phyloP scores from a whole-genome alignment of 2,797 vertebrate species.

The Myotis myotis region DNA sequence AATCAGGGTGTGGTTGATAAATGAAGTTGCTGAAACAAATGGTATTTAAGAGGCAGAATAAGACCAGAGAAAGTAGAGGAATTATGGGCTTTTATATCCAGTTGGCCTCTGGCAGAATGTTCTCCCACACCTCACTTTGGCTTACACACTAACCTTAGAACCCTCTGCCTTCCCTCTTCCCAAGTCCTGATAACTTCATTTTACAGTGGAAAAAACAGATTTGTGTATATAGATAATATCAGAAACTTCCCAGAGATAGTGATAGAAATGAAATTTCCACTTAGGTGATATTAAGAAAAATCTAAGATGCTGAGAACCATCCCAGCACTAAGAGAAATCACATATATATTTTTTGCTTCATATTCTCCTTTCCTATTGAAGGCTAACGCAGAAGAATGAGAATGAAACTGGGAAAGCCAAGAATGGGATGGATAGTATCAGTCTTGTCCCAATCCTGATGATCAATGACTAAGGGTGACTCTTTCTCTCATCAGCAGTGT shows the following conservation, averaged over 20 bases:
- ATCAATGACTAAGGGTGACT: background rate
- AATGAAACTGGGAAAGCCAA: background rate
- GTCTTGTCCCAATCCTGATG: background rate
- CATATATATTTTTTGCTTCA: background rate
- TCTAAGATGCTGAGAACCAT: background rate
- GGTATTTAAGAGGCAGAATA: background rate
- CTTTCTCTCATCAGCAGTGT: constrained; percentile 40
- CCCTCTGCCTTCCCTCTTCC: background rate
- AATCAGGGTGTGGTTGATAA: background rate
- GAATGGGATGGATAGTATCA: background rate
- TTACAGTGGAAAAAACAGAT: background rate
- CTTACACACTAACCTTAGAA: background rate
- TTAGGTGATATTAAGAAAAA: background rate
- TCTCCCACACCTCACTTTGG: background rate
- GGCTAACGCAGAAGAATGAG: background rate
- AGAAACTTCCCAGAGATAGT: background rate
- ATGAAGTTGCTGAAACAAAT: background rate
- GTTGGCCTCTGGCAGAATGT: background rate
- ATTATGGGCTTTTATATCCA: background rate
- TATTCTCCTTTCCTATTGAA: background rate
- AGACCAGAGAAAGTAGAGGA: background rate
- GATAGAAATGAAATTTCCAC: background rate
- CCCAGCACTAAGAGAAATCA: background rate
- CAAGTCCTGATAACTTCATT: background rate
- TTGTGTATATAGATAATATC: background rate